A percentile compares a stretch with the other conserved stretches of the same genome.
Evolutionary conservation across 2,797 vertebrate genomes (phyloP).

Genomic region (Saxicola maurus): DNA sequence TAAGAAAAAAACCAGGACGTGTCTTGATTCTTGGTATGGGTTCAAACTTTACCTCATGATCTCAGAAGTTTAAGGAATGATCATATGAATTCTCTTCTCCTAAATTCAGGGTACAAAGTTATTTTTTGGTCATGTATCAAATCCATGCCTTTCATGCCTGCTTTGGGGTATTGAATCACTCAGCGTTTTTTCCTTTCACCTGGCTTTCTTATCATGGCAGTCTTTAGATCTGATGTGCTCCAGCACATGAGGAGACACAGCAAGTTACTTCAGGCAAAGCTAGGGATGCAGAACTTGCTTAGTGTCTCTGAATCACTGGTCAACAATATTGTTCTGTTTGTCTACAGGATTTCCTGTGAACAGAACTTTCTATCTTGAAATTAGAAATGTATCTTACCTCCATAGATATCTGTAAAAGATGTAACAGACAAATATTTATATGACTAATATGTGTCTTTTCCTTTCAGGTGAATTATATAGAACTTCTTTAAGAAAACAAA

Average conservation of each 20-base stretch:
- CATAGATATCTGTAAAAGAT: background rate
- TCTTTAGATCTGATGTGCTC: background rate
- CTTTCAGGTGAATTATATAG: conserved; percentile 83
- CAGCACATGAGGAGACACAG: background rate
- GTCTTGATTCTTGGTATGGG: background rate
- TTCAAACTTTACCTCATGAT: background rate
- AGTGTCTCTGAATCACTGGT: background rate
- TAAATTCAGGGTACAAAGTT: background rate
- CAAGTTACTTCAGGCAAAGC: background rate
- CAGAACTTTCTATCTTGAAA: background rate
- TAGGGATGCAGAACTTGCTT: background rate
- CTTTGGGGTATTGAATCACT: background rate
- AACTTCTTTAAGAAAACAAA: conserved; percentile 77
- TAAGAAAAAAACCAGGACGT: background rate
- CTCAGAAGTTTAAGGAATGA: background rate
- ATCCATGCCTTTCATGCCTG: background rate
- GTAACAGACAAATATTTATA: background rate
- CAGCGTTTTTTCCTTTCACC: background rate
- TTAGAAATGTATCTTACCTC: background rate
- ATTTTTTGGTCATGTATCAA: background rate
- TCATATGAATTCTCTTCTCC: background rate
- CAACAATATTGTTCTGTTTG: background rate
- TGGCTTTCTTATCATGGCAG: background rate
- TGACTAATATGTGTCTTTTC: background rate
- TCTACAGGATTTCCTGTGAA: background rate